Base-by-base conservation (phyloP, 2,113 vertebrate genomes). In the Mungos mungo region DNA sequence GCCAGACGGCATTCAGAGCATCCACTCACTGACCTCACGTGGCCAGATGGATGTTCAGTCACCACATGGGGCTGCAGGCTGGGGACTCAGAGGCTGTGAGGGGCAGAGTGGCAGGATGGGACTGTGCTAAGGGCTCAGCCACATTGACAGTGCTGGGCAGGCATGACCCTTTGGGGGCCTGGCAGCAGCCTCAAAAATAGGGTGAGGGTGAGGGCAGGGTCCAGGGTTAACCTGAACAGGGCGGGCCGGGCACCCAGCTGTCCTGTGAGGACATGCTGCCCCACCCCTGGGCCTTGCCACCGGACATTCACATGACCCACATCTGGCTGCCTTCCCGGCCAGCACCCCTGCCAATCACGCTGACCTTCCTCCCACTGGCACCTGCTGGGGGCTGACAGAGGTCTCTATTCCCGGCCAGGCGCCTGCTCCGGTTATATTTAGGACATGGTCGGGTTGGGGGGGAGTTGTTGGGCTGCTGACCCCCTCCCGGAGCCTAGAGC, bases 381-480 rank as follows among this genome's bases (percentile, higher is more conserved):
- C 97, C 98, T 98, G 98, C 97, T 92, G 18, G 74, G 76, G 86
- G 72, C 97, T 98, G 98, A 98, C 97, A 98, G 98, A 98, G 97
- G 90, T 98, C 98, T 98, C 97, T 98, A 98, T 98, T 98, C 97
- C 97, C 89, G 11, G 96, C 95, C 79, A 52, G 96, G 95, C 97
- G 95, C 90, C 97, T 97, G 97, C 80, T 93, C 13, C 1, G 88
- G 98, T 95, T 98, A 98, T 98, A 98, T 98, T 98, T 98, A 98
- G 97, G 97, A 94, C 92, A 33, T 29, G 41, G 45, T 18, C 10
- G 23, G 4, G 31, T 4, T 15, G 50, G 10, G 57, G 68, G n/a
- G 88, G 27, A 92, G 76, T 68, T 68, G 4, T 79, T 89, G 93
- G 86, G 97, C 69, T 54, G 23, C 89, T 96, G 93, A 97, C 76